Evolutionary conservation across 2,797 vertebrate species (phyloP).

Genomic region (Cryptoprocta ferox): DNA sequence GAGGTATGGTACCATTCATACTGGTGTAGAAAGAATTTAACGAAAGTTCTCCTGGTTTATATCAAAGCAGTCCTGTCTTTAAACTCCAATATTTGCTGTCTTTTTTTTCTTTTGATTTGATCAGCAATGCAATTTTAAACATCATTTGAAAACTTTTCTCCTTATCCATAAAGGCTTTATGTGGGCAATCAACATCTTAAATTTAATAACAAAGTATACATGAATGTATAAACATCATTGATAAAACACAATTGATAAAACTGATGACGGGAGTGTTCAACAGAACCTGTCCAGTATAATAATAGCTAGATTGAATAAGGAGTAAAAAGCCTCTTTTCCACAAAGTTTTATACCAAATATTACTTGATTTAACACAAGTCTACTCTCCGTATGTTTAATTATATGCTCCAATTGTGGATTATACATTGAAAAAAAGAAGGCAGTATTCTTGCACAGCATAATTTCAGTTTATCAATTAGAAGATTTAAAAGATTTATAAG

Average conservation of each 20-base stretch:
- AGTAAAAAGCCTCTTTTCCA: constrained; percentile 59
- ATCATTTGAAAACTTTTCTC: constrained; percentile 65
- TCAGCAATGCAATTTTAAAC: constrained; percentile 62
- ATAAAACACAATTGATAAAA: constrained; percentile 32
- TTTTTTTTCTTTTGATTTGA: constrained; percentile 50
- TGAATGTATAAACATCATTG: constrained; percentile 44
- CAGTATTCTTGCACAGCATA: constrained; percentile 32
- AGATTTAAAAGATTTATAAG: constrained; percentile 65
- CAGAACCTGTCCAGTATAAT: constrained; percentile 64
- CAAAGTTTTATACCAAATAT: constrained; percentile 50
- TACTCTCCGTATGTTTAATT: background rate
- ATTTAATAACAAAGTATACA: constrained; percentile 70
- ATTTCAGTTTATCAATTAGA: constrained; percentile 46
- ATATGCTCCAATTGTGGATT: constrained; percentile 17
- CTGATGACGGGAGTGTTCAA: constrained; percentile 32
- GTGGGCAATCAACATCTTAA: constrained; percentile 55
- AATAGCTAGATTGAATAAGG: constrained; percentile 68
- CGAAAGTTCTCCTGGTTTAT: constrained; percentile 82
- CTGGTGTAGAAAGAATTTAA: constrained; percentile 80
- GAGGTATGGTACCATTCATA: constrained; percentile 77
- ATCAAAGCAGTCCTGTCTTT: constrained; percentile 73
- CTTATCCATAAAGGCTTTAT: constrained; percentile 31
- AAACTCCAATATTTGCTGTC: constrained; percentile 26
- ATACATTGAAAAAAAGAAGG: background rate
- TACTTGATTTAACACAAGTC: constrained; percentile 52